These are phyloP conservation scores for Rhadinocentrus ornatus DNA, from an alignment of 2,797 vertebrate species.

Conservation along the genomic window DNA sequence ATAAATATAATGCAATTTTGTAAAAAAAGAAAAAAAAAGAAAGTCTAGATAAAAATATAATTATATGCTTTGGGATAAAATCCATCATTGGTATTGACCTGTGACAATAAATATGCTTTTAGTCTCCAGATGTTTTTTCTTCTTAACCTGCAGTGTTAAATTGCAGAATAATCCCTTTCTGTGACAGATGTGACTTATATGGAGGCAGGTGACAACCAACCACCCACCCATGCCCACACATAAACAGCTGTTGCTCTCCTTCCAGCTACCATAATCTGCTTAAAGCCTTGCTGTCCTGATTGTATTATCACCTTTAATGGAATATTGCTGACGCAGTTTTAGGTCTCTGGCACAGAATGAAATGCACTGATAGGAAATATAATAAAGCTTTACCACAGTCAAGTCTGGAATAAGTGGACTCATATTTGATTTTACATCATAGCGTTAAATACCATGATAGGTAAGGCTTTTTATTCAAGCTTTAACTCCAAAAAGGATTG, in stretches of 20 bases:
- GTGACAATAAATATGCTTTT: conserved; percentile 3
- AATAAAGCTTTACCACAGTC: conserved; percentile 23
- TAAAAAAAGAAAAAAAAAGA: neutral
- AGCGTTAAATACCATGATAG: neutral
- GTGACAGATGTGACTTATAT: conserved; percentile 63
- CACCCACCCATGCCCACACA: conserved; percentile 14
- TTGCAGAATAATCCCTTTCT: conserved; percentile 47
- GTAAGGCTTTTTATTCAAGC: neutral
- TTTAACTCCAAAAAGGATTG: neutral
- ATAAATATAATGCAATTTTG: neutral
- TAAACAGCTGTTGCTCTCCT: conserved; percentile 51
- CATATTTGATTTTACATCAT: neutral
- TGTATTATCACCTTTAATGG: conserved; percentile 80
- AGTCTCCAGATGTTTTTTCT: conserved; percentile 14
- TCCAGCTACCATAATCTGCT: conserved; percentile 69
- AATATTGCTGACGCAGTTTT: conserved; percentile 73
- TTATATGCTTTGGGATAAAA: neutral
- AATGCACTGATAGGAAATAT: conserved; percentile 11
- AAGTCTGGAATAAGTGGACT: neutral
- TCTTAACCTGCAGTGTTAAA: conserved; percentile 25
- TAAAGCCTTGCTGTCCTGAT: conserved; percentile 70
- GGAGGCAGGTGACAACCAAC: conserved; percentile 45
- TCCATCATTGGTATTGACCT: neutral
- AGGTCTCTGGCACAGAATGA: conserved; percentile 23
- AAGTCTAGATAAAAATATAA: neutral